Evolutionary conservation across 2,797 vertebrate species (phyloP).

Genomic region (Hypotaenidia philippensis): DNA sequence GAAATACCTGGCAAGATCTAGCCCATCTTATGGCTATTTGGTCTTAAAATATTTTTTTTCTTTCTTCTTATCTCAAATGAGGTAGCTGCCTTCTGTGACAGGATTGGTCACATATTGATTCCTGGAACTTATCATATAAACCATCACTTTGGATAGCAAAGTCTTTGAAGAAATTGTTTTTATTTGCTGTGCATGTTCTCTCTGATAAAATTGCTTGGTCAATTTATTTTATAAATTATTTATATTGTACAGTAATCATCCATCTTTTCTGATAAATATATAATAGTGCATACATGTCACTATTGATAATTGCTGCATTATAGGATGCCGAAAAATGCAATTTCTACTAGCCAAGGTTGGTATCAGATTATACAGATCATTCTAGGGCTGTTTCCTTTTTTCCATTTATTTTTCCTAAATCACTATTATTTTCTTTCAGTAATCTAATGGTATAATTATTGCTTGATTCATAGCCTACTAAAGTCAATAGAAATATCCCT

Average conservation of each 20-base stretch:
- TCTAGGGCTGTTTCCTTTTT: background rate
- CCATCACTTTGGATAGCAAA: background rate
- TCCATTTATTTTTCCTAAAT: background rate
- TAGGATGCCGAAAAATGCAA: constrained; percentile 17
- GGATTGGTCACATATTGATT: background rate
- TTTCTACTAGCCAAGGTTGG: constrained; percentile 1
- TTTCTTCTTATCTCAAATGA: background rate
- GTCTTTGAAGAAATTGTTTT: background rate
- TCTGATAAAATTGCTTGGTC: background rate
- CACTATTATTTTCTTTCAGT: constrained; percentile 41
- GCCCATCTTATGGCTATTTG: background rate
- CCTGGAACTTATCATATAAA: background rate
- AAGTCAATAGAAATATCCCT: constrained; percentile 15
- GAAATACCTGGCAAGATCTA: background rate
- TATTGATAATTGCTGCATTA: background rate
- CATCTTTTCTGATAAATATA: constrained; percentile 1
- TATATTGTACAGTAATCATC: background rate
- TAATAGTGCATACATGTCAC: constrained; percentile 6
- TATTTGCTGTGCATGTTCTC: background rate
- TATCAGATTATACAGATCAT: background rate
- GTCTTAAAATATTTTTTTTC: background rate
- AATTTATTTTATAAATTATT: background rate
- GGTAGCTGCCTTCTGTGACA: background rate
- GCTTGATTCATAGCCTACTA: background rate
- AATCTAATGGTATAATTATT: constrained; percentile 28